Conservation (phyloP, 1,140 invertebrate species). For the Neuroterus valhalla region DNA sequence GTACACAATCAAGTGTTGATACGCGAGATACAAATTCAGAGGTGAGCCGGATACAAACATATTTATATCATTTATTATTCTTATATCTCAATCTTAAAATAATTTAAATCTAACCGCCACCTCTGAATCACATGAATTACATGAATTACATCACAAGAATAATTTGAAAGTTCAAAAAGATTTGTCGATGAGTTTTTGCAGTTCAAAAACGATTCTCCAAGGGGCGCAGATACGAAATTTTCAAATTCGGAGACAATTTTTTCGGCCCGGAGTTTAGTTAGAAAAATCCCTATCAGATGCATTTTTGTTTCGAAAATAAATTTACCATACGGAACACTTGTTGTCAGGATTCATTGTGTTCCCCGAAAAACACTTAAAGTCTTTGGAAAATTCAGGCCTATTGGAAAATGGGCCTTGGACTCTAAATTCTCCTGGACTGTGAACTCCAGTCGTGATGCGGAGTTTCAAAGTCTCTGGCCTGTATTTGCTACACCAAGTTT, state of each 20-base stretch:
- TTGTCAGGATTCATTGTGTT: constrained; percentile 80
- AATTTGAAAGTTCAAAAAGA: background rate
- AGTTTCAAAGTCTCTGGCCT: constrained; percentile 68
- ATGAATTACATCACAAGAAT: no score
- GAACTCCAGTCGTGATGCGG: constrained; percentile 82
- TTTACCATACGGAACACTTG: constrained; percentile 75
- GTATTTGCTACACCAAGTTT: constrained; percentile 74
- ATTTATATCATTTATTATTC: no score
- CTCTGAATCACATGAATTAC: no score
- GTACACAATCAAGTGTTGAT: background rate
- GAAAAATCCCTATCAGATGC: background rate
- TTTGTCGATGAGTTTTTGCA: background rate
- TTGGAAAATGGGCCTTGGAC: constrained; percentile 81
- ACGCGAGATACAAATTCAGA: no score
- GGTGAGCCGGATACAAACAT: no score
- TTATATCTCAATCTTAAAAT: no score
- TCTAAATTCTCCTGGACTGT: constrained; percentile 84
- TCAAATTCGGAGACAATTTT: background rate
- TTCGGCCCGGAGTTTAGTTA: background rate
- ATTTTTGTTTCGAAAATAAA: background rate
- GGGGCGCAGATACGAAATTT: background rate
- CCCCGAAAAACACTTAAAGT: constrained; percentile 78
- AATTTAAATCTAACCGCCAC: no score
- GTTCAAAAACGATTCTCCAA: background rate
- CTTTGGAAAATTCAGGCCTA: constrained; percentile 78